Conservation (phyloP, 2,797 vertebrate species). For the Enteromius radiatus region DNA sequence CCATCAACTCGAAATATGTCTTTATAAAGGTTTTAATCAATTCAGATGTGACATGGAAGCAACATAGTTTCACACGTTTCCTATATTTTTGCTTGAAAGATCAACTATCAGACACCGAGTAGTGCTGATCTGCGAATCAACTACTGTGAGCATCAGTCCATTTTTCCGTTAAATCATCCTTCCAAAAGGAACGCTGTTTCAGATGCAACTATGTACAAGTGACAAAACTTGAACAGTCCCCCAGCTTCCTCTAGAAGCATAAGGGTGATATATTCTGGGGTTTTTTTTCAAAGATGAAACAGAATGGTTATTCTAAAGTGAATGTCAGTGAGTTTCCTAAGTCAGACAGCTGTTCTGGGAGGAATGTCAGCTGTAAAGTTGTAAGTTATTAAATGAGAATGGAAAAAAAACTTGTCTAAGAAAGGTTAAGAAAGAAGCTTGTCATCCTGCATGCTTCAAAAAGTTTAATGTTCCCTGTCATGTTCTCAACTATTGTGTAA, state of each 20-base stretch:
- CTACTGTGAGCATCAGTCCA: background rate
- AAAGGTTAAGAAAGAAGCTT: background rate
- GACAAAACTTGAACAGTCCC: background rate
- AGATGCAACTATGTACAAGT: background rate
- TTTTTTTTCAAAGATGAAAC: background rate
- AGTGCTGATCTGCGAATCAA: background rate
- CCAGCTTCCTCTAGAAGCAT: constrained; percentile 16
- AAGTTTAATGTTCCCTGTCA: background rate
- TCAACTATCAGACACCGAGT: background rate
- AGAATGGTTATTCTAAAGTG: constrained; percentile 13
- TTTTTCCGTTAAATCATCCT: background rate
- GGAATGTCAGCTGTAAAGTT: constrained; percentile 10
- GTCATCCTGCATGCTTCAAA: background rate
- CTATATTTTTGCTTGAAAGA: constrained; percentile 9
- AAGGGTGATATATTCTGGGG: constrained; percentile 26
- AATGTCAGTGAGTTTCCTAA: constrained; percentile 7
- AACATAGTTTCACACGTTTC: background rate
- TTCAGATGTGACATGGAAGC: constrained; percentile 18
- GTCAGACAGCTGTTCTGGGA: constrained; percentile 8
- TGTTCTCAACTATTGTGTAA: background rate
- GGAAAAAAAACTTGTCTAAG: background rate
- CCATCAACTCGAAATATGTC: constrained; percentile 29
- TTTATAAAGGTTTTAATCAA: constrained; percentile 39
- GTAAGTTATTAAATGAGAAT: background rate
- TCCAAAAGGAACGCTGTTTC: background rate